Evolutionary conservation across 2,797 vertebrate genomes (phyloP), one percentile per base, ranked within the genome.

Genomic region (Netta rufina): DNA sequence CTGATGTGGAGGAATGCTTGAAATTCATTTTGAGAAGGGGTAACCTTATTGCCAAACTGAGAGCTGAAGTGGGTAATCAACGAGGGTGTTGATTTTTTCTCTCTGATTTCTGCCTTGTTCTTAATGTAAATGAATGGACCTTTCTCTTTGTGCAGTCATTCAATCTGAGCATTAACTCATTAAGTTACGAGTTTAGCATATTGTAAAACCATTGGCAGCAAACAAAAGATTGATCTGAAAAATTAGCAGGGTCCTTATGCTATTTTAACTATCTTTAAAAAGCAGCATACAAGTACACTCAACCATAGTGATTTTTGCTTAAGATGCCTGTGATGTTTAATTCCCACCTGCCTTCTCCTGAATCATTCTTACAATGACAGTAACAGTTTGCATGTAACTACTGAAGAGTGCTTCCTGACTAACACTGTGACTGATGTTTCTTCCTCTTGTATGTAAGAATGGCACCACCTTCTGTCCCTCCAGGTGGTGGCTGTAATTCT

Each of bases 401-500:
- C 9, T 39, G 36, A 18, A 18, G 38, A 38, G 24, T 61, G 25
- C 25, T 39, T 38, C 51, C 51, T 53, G 25, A 22, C 25, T 38
- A 61, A 61, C 36, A 27, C 36, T 28, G 60, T 61, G 16, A 16
- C 60, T 27, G 16, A 8, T 61, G 27, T 76, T 93, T 89, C 89
- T 77, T 91, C 49, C 78, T 69, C 36, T 64, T 99, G 98, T 98
- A 98, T 21, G 98, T 99, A 96, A 99, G 98, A 7, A 98, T 99
- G 10, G 97, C 97, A 11, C 98, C 98, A 21, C 98, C 98, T 0
- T 99, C 98, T 87, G 98, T 98, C 58, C 98, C 98, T 77, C 98
- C 98, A 47, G 98, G 98, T 51, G 98, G 98, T 15, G 99, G 98
- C 33, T 98, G 98, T 27, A 99, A 99, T 97, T 98, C 98, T 2